These are phyloP conservation scores for Drosophila fuyamai DNA, from an alignment of 1,140 invertebrate species.

Conservation along the genomic window DNA sequence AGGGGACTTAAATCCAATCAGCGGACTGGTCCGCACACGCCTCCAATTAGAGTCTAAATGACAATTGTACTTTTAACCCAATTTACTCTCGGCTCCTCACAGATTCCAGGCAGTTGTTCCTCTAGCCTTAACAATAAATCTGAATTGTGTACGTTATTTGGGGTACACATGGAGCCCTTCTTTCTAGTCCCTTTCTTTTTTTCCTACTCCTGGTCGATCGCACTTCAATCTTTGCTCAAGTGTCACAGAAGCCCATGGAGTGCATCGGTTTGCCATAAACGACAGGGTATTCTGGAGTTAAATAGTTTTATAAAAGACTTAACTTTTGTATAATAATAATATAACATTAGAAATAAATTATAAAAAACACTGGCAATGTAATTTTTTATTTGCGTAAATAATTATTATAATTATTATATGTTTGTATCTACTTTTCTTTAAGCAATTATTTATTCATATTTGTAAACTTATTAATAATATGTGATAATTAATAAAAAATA, in stretches of 20 bases:
- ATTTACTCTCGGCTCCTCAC: conserved; percentile 59
- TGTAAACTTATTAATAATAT: too few species aligned
- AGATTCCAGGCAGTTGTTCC: conserved; percentile 45
- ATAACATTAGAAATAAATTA: background rate
- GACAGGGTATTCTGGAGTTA: conserved; percentile 7
- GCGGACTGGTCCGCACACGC: conserved; percentile 71
- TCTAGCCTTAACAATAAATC: conserved; percentile 72
- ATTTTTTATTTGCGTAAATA: too few species aligned
- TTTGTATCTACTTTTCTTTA: too few species aligned
- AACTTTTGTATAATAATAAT: background rate
- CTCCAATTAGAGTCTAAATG: conserved; percentile 81
- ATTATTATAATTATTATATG: too few species aligned
- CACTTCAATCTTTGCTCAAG: conserved; percentile 48
- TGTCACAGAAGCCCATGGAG: conserved; percentile 38
- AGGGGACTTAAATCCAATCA: conserved; percentile 67
- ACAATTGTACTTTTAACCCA: conserved; percentile 83
- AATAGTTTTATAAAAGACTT: too few species aligned
- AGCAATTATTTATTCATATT: too few species aligned
- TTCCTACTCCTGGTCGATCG: conserved; percentile 19
- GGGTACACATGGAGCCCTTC: conserved; percentile 20
- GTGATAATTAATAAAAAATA: too few species aligned
- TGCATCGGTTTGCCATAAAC: conserved; percentile 23
- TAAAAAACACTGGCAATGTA: too few species aligned
- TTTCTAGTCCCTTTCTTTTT: conserved; percentile 6
- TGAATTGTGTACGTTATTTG: conserved; percentile 64